Evolutionary conservation across 92 coral and sea anemone genomes (phyloP).

Genomic region (Palythoa caribaeorum): DNA sequence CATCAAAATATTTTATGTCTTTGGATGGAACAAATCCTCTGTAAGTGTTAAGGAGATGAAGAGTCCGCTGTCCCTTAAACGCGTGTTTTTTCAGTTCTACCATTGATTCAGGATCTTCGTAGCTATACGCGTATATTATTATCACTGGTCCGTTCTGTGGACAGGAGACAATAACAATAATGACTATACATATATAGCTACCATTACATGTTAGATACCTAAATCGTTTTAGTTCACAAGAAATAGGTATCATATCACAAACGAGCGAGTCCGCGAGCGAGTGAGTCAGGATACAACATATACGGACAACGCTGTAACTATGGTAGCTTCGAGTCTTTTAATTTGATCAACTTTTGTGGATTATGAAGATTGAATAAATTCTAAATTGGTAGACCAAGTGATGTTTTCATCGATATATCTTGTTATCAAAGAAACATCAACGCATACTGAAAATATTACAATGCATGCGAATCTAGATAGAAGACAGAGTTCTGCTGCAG

Average conservation of each 20-base stretch:
- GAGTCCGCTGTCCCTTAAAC: slow-evolving; percentile 19
- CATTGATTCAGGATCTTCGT: slow-evolving; percentile 1
- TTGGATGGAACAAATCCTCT: background rate
- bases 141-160: slow-evolving; percentile 10
- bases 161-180: background rate
- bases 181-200: background rate
- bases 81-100: slow-evolving; percentile 15
- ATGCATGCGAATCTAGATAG: too few relatives aligned
- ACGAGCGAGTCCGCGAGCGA: too few relatives aligned
- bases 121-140: slow-evolving; percentile 1
- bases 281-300: too few relatives aligned
- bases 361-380: too few relatives aligned
- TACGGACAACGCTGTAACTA: too few relatives aligned
- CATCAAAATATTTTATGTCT: slow-evolving; percentile 14
- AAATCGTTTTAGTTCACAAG: background rate
- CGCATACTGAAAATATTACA: too few relatives aligned
- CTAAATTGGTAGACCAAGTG: too few relatives aligned
- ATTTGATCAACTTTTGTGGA: too few relatives aligned
- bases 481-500: too few relatives aligned
- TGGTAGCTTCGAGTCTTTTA: too few relatives aligned
- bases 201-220: background rate
- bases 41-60: slow-evolving; percentile 21
- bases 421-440: too few relatives aligned
- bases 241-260: background rate
- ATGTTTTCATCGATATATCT: too few relatives aligned